A percentile compares a stretch with the other conserved stretches of the same genome.
These are phyloP conservation scores for Mustela lutreola DNA, from an alignment of 2,113 vertebrate species.

Conservation along the genomic window DNA sequence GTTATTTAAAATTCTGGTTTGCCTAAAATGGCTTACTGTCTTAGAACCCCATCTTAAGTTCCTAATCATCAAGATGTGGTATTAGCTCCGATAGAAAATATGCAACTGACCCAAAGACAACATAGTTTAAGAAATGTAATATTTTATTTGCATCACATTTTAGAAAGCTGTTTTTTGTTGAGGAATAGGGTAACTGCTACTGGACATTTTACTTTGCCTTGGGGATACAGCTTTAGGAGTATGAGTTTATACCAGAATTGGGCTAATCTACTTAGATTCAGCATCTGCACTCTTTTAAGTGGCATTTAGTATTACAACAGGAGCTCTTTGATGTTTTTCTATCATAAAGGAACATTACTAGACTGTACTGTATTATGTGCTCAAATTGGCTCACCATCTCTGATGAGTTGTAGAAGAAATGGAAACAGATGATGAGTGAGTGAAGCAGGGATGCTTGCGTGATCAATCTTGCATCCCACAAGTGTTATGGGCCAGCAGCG, in stretches of 20 bases:
- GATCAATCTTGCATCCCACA: too few relatives aligned
- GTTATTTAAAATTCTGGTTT: background rate
- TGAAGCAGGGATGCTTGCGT: background rate
- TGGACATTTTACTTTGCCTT: slow-evolving; percentile 78
- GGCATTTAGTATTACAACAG: slow-evolving; percentile 76
- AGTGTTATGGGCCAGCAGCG: background rate
- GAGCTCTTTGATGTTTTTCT: slow-evolving; percentile 80
- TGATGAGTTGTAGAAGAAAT: slow-evolving; percentile 41
- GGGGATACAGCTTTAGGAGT: slow-evolving; percentile 72
- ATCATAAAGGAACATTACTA: slow-evolving; percentile 75
- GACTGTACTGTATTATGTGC: background rate
- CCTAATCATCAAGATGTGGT: slow-evolving; percentile 24
- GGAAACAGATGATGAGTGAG: background rate
- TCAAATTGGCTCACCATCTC: slow-evolving; percentile 46
- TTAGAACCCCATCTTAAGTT: slow-evolving; percentile 47
- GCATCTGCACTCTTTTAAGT: slow-evolving; percentile 82
- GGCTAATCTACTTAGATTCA: slow-evolving; percentile 77
- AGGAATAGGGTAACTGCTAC: background rate
- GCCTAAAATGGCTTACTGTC: slow-evolving; percentile 51
- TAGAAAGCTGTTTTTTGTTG: slow-evolving; percentile 69
- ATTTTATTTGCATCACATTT: slow-evolving; percentile 74
- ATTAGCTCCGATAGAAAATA: slow-evolving; percentile 72
- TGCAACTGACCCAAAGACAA: slow-evolving; percentile 63
- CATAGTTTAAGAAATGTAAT: slow-evolving; percentile 68
- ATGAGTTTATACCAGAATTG: slow-evolving; percentile 72